Base-by-base conservation (phyloP, 2,797 vertebrate genomes). In the Chaetodon trifasciatus region DNA sequence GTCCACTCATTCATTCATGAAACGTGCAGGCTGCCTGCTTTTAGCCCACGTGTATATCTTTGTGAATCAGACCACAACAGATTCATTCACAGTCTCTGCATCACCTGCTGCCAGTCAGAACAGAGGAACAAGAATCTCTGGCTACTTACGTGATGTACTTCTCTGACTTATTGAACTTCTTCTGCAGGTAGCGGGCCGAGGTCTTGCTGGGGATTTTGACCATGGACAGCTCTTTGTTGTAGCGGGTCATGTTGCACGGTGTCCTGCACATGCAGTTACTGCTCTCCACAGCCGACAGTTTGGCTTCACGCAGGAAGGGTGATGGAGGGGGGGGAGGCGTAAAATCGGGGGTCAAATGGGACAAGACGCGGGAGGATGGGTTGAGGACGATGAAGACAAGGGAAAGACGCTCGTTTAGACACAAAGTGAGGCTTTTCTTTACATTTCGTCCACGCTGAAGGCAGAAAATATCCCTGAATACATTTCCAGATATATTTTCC, bases 141-240 rank as follows among this genome's bases (percentile, higher is more conserved):
- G 6, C 2, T 19, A 95, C 98, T 97, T 91, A 99, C 98, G 97
- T 96, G 92, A 99, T 99, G 81, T 99, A 99, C 86, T 98, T 99
- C 94, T 99, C 98, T 0, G 98, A 98, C 93, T 97, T 98, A 96
- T 99, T 99, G 92, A 99, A 99, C 91, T 99, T 99, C 94, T 99
- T 99, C 95, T 99, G 98, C 79, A 99, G 96, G 94, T 99, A 99
- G 89, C 98, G 97, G 65, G 98, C 97, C 0, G 98, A 99, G 0
- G 98, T 99, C 93, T 98, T 99, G 95, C 98, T 99, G 91, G 98
- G 98, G 84, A 99, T 99, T 93, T 99, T 99, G 79, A 99, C 98
- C 98, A 99, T 99, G 93, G 98, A 99, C 78, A 99, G 96, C 92
- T 99, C 98, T 88, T 99, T 99, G 95, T 97, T 99, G 95, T 98